Evolutionary conservation across 2,797 vertebrate genomes (phyloP).

Genomic region (Megalops cyprinoides): DNA sequence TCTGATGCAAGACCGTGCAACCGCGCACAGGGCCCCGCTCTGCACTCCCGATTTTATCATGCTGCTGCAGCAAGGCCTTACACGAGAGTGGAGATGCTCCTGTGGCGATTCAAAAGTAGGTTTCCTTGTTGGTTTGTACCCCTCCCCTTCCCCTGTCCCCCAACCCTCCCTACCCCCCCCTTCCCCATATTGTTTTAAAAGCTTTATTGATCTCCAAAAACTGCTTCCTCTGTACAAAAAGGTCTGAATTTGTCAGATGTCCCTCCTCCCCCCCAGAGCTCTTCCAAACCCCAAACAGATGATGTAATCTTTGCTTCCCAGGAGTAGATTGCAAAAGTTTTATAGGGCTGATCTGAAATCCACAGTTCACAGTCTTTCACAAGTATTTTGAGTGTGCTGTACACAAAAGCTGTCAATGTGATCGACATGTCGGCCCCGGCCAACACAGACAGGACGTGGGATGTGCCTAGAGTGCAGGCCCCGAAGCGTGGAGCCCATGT

Average conservation of each 20-base stretch:
- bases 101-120: slow-evolving; percentile 61
- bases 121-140: slow-evolving; percentile 67
- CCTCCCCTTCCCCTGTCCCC: too few species aligned
- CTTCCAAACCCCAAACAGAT: slow-evolving; percentile 18
- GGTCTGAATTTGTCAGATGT: slow-evolving; percentile 14
- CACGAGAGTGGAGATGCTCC: slow-evolving; percentile 29
- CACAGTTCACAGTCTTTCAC: background rate
- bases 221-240: slow-evolving; percentile 27
- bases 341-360: background rate
- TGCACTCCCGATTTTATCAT: slow-evolving; percentile 63
- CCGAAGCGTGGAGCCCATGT: slow-evolving; percentile 1
- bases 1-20: slow-evolving; percentile 79
- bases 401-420: background rate
- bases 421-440: background rate
- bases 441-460: too few species aligned
- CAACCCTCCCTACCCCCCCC: too few species aligned
- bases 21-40: slow-evolving; percentile 55
- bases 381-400: background rate
- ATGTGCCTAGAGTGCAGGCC: background rate
- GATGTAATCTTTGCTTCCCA: slow-evolving; percentile 14
- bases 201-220: slow-evolving; percentile 27
- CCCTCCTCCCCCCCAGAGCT: slow-evolving; percentile 5
- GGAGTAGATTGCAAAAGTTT: background rate
- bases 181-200: slow-evolving; percentile 19
- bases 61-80: slow-evolving; percentile 68